Evolutionary conservation across 2,113 vertebrate genomes (phyloP), one percentile per base, ranked within the genome.

Genomic region (Aphyosemion australe): DNA sequence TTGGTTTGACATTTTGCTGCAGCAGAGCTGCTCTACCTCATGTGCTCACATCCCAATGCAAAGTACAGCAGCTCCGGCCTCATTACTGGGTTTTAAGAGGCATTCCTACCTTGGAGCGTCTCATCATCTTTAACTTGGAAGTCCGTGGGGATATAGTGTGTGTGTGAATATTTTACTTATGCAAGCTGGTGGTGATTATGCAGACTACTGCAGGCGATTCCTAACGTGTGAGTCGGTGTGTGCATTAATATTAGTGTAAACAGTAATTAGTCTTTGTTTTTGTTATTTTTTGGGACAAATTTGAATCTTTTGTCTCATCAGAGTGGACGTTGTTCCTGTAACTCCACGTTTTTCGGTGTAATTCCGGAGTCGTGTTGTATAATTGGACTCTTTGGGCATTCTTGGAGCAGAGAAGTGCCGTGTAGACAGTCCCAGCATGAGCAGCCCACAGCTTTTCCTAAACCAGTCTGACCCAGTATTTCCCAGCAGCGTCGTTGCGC

Each of bases 381-480:
- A 81, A 87, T 75, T 81, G 72, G 72, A 74, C 72, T 74, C 61
- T 43, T 65, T 67, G 49, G 58, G 66, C 18, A 72, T 79, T 72
- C 32, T 48, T 15, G 20, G 45, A 79, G 70, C 48, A 14, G 48
- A 61, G 32, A 64, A 67, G 52, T 65, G 45, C 53, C 65, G 21
- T 72, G 61, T 51, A 64, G 52, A 77, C 76, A 72, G 48, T 51
- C 71, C 63, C 66, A 76, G 59, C 39, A 70, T 34, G 54, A 74
- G 63, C 51, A 63, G 66, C 76, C 66, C 2, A 5, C 58, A 74
- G 76, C 49, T 56, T 58, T 51, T 54, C 34, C 57, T 39, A 41
- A 58, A 80, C 11, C n/a, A 66, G 65, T 52, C 51, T 78, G 83
- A 76, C 74, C 81, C 76, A 74, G 72, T 85, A 85, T 83, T 84